Evolutionary conservation across 2,113 vertebrate species (phyloP).

Genomic region (Agelaius tricolor): DNA sequence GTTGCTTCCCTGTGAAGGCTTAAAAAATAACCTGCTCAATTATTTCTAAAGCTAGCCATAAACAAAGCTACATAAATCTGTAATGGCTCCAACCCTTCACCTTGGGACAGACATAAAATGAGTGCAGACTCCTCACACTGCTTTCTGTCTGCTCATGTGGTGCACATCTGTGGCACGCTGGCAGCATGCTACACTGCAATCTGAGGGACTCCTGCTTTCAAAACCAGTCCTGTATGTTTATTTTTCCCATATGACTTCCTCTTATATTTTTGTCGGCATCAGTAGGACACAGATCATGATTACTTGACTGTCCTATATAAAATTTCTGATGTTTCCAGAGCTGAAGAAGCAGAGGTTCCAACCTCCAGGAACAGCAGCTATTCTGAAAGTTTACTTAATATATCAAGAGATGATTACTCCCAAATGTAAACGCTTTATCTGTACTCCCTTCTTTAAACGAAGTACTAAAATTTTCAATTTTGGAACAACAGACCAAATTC

Average conservation of each 20-base stretch:
- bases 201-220: slow-evolving; percentile 36
- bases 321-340: not conserved
- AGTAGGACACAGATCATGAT: not conserved
- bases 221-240: slow-evolving; percentile 10
- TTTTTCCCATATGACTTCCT: not conserved
- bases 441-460: not conserved
- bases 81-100: slow-evolving; percentile 35
- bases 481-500: not conserved
- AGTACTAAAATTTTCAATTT: not conserved
- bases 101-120: slow-evolving; percentile 47
- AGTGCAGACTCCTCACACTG: slow-evolving; percentile 10
- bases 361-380: not conserved
- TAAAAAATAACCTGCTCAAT: slow-evolving; percentile 11
- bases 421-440: not conserved
- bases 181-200: not conserved
- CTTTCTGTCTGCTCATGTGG: slow-evolving; percentile 68
- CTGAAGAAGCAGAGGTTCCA: not conserved
- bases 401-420: not conserved
- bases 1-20: not conserved
- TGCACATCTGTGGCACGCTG: slow-evolving; percentile 53
- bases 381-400: not conserved
- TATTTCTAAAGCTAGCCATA: not conserved
- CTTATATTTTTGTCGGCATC: not conserved
- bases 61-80: slow-evolving; percentile 2
- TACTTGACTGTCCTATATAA: not conserved